Conservation (phyloP, 2,888 invertebrate species). For the Coronaproctus castanopsis region DNA sequence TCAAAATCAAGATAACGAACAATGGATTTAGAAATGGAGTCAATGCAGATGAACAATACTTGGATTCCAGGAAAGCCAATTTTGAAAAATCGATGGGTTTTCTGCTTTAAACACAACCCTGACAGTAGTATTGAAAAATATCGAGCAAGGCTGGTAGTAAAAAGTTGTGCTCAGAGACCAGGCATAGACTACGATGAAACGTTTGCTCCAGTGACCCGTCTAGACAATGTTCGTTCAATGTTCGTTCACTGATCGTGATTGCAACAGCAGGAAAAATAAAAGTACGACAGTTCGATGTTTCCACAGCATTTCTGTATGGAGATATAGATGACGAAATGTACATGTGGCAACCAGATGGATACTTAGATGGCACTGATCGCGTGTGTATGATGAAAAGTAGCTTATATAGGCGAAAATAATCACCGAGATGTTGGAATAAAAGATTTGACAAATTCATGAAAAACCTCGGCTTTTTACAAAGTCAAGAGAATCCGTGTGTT, state of each 20-base stretch:
- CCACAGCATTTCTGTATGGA: slow-evolving; percentile 23
- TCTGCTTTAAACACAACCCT: slow-evolving; percentile 20
- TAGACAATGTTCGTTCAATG: slow-evolving; percentile 19
- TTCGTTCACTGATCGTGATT: slow-evolving; percentile 20
- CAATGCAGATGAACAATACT: slow-evolving; percentile 22
- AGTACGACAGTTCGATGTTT: slow-evolving; percentile 22
- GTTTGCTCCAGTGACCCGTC: slow-evolving; percentile 22
- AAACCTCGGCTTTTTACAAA: slow-evolving; percentile 20
- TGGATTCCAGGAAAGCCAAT: slow-evolving; percentile 18
- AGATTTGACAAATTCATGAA: slow-evolving; percentile 21
- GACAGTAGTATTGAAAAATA: slow-evolving; percentile 21
- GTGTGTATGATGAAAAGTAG: slow-evolving; percentile 23
- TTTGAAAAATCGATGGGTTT: slow-evolving; percentile 20
- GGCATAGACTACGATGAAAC: slow-evolving; percentile 23
- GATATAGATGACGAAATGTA: slow-evolving; percentile 23
- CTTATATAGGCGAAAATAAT: slow-evolving; percentile 26
- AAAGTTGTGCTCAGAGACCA: slow-evolving; percentile 19
- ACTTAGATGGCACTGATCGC: slow-evolving; percentile 19
- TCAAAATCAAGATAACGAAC: neutral
- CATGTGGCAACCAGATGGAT: slow-evolving; percentile 24
- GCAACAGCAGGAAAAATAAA: slow-evolving; percentile 17
- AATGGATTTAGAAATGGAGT: slow-evolving; percentile 21
- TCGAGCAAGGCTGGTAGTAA: slow-evolving; percentile 22
- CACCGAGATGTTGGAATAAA: slow-evolving; percentile 24
- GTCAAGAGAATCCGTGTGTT: slow-evolving; percentile 23